A percentile compares a stretch with the other conserved stretches of the same genome.
Conservation (phyloP, 2,888 invertebrate species). For the Pycnomerus fuliginosus region DNA sequence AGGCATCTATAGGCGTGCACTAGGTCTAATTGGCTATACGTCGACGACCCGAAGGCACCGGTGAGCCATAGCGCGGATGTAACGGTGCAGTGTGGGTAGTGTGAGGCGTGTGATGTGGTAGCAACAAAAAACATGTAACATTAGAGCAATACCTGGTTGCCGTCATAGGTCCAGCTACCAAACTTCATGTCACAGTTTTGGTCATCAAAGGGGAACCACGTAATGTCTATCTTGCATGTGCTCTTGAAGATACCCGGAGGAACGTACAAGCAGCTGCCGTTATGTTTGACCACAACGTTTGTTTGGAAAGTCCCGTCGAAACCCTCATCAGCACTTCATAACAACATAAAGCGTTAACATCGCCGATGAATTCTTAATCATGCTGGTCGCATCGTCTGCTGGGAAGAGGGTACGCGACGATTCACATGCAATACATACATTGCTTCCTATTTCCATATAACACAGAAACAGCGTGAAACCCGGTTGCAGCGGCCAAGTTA, state of each 20-base stretch:
- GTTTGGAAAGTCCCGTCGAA: constrained; percentile 99
- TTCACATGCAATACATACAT: constrained; percentile 49
- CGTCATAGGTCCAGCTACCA: constrained; percentile 99
- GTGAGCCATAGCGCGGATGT: constrained; percentile 31
- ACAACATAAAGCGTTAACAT: constrained; percentile 52
- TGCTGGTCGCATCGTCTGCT: constrained; percentile 35
- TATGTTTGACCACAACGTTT: constrained; percentile 98
- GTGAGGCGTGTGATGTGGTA: constrained; percentile 35
- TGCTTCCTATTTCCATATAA: constrained; percentile 29
- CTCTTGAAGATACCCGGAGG: constrained; percentile 99
- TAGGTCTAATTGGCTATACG: constrained; percentile 29
- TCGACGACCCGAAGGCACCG: constrained; percentile 13
- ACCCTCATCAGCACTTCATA: constrained; percentile 96
- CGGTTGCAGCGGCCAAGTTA: constrained; percentile 46
- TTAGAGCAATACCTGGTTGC: constrained; percentile 77
- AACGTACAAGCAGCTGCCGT: constrained; percentile 98
- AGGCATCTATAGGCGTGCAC: constrained; percentile 31
- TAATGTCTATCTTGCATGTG: constrained; percentile 99
- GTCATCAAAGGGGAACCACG: constrained; percentile 99
- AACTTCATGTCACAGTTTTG: constrained; percentile 99
- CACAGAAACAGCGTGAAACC: constrained; percentile 39
- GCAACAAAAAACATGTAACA: constrained; percentile 42
- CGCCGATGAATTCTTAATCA: constrained; percentile 38
- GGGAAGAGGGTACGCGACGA: constrained; percentile 30
- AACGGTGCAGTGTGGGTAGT: constrained; percentile 30